phyloP scores from a whole-genome alignment of 2,113 vertebrate species.

The Noturus placidus region DNA sequence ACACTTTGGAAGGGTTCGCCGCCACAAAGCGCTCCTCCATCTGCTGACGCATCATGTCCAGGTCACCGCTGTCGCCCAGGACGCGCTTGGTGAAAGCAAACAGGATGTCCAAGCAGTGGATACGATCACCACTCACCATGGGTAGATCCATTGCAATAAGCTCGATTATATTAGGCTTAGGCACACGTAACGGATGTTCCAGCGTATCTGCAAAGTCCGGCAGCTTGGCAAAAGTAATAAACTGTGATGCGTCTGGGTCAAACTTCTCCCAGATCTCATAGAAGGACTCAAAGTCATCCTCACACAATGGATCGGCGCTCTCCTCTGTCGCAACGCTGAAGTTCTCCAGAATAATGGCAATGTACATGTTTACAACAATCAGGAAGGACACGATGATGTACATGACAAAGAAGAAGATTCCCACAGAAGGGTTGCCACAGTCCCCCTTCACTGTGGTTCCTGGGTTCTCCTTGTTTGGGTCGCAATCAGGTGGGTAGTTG shows the following conservation, averaged over 20 bases:
- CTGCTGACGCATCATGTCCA: slow-evolving; percentile 96
- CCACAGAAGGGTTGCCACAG: slow-evolving; percentile 95
- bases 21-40: slow-evolving; percentile 99
- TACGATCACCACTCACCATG: slow-evolving; percentile 97
- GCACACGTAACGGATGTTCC: slow-evolving; percentile 91
- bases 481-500: slow-evolving; percentile 93
- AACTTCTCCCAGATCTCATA: slow-evolving; percentile 99
- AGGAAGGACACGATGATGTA: slow-evolving; percentile 99
- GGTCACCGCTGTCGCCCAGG: slow-evolving; percentile 93
- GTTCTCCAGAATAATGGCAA: slow-evolving; percentile 98
- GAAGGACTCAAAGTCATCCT: slow-evolving; percentile 99
- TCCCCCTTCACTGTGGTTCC: slow-evolving; percentile 91
- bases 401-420: slow-evolving; percentile 98
- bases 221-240: slow-evolving; percentile 95
- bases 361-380: slow-evolving; percentile 99
- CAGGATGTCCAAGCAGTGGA: slow-evolving; percentile 97
- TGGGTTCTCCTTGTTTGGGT: slow-evolving; percentile 84
- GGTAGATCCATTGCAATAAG: slow-evolving; percentile 99
- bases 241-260: slow-evolving; percentile 93
- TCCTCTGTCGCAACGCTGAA: slow-evolving; percentile 98
- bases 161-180: slow-evolving; percentile 97
- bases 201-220: slow-evolving; percentile 94
- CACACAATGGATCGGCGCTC: slow-evolving; percentile 94
- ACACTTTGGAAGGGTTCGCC: slow-evolving; percentile 98
- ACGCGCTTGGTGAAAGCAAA: slow-evolving; percentile 99